Evolutionary conservation across 2,888 invertebrate species (phyloP), one percentile per base, ranked within the genome.

Genomic region (Peribatodes rhomboidaria): DNA sequence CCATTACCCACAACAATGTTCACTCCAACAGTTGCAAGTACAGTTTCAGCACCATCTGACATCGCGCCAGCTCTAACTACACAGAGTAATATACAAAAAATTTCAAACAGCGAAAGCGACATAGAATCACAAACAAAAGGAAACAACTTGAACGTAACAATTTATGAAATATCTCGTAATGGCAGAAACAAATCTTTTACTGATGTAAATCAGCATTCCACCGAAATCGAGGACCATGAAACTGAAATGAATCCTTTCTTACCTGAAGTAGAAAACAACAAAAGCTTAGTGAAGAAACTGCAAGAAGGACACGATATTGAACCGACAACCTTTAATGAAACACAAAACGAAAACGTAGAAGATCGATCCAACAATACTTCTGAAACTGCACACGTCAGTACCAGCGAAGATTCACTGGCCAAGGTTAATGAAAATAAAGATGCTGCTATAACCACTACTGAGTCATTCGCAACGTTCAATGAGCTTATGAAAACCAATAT

Each of bases 181-280:
- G 81, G 68, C 57, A 74, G 72, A 66, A 90, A 85, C 67, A 79
- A 79, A 65, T 81, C 87, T 6, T 72, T 79, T 39, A 55, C 75
- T 52, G 67, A 76, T 42, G 67, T 76, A 27, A 83, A 78, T 71
- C 60, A 82, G 4, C 87, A 87, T 56, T 83, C 86, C 6, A 70
- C 85, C 1, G 89, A 90, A 70, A 87, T 88, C 50, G 90, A 86
- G 53, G 91, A 92, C 60, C 91, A 91, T 67, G 88, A 87, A 76
- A 94, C 94, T 47, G 94, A 94, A 74, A 95, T 95, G 95, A 95
- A 95, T 66, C 96, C 96, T 6, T 96, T 95, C 77, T 84, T 96
- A 73, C 95, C 96, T 8, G 96, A 95, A 77, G 89, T 94, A 16
- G 95, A 95, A 81, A 95, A 94, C 69, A 94, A 95, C 76, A 95